These are phyloP conservation scores for Diplazon laetatorius DNA, from an alignment of 2,888 invertebrate species.

Conservation along the genomic window DNA sequence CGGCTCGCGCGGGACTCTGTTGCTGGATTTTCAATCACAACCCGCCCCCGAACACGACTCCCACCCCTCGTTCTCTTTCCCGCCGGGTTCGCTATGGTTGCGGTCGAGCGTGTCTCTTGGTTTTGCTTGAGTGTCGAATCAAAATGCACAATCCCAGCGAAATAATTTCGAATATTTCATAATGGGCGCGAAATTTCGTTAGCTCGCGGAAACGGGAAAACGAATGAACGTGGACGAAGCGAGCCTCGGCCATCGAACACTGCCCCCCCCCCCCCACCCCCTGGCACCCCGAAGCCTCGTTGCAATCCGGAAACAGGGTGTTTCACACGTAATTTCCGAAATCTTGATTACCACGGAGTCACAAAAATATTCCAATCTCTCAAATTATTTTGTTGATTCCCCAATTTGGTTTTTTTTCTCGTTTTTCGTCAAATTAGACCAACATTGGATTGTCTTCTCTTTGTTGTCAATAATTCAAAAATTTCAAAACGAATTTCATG, in stretches of 20 bases:
- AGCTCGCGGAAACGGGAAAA: slow-evolving; percentile 67
- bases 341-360: neutral
- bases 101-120: slow-evolving; percentile 52
- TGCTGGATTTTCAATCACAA: slow-evolving; percentile 46
- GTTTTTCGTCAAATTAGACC: too few species aligned
- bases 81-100: slow-evolving; percentile 23
- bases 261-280: too few species aligned
- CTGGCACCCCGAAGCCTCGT: slow-evolving; percentile 1
- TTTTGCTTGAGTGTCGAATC: slow-evolving; percentile 76
- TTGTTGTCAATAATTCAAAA: too few species aligned
- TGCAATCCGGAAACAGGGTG: slow-evolving; percentile 18
- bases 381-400: neutral
- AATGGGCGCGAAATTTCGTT: slow-evolving; percentile 81
- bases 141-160: slow-evolving; percentile 80
- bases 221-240: slow-evolving; percentile 1
- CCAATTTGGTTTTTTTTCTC: neutral
- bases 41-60: neutral
- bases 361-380: neutral
- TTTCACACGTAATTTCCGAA: neutral
- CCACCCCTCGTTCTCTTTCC: slow-evolving; percentile 2
- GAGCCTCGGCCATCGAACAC: neutral
- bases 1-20: slow-evolving; percentile 18
- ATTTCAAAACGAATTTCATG: too few species aligned
- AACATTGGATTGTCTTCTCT: too few species aligned
- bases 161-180: slow-evolving; percentile 82